Evolutionary conservation across 2,888 invertebrate species (phyloP).

Genomic region (Seira ritae): DNA sequence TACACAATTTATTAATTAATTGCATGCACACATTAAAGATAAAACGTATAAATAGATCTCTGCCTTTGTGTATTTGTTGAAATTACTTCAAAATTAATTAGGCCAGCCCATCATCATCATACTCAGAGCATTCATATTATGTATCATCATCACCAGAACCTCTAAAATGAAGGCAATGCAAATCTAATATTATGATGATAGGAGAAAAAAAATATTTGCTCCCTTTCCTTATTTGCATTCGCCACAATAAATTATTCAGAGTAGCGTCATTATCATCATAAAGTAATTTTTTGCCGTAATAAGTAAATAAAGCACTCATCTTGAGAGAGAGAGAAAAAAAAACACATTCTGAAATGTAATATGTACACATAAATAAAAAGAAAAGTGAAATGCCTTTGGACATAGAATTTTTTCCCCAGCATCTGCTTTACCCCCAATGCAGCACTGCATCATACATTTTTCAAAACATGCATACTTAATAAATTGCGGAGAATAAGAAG

Average conservation of each 20-base stretch:
- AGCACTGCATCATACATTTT: not conserved
- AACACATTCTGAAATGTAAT: not conserved
- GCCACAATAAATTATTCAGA: too few relatives aligned
- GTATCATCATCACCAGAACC: too few relatives aligned
- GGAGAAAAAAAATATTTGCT: too few relatives aligned
- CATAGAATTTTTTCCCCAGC: not conserved
- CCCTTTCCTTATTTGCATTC: too few relatives aligned
- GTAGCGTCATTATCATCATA: too few relatives aligned
- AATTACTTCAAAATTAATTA: not conserved
- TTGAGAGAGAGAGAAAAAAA: too few relatives aligned
- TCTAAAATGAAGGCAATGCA: too few relatives aligned
- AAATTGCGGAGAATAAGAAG: slow-evolving; percentile 6
- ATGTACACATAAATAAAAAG: not conserved
- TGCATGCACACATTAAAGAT: not conserved
- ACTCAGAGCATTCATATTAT: too few relatives aligned
- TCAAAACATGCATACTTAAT: slow-evolving; percentile 11
- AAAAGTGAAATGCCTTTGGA: not conserved
- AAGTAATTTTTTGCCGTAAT: too few relatives aligned
- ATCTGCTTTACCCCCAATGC: too few relatives aligned
- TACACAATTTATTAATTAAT: not conserved
- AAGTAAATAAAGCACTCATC: too few relatives aligned
- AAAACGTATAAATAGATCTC: not conserved
- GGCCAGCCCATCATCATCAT: not conserved
- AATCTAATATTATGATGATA: too few relatives aligned
- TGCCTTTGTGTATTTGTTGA: not conserved